These are phyloP conservation scores for Stenichneumon culpator DNA, from an alignment of 2,888 invertebrate species.

Conservation along the genomic window DNA sequence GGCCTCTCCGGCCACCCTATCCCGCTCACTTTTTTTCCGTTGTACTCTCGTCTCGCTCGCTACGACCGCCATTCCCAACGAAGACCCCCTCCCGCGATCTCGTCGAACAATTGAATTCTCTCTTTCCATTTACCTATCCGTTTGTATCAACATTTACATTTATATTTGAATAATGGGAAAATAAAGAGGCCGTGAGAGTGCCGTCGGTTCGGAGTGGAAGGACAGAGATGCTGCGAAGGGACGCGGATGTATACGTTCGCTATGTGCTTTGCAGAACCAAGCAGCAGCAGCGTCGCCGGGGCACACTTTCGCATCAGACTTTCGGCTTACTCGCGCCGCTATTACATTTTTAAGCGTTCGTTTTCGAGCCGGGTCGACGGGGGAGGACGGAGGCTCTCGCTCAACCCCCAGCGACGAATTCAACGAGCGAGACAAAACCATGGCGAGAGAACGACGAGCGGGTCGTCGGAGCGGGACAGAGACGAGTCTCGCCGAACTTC, in stretches of 20 bases:
- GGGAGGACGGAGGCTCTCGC: slow-evolving; percentile 22
- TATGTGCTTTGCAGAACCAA: neutral
- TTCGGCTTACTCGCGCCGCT: slow-evolving; percentile 66
- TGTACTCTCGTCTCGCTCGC: slow-evolving; percentile 47
- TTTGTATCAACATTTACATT: slow-evolving; percentile 86
- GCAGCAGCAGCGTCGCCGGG: slow-evolving; percentile 19
- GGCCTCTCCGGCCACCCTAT: slow-evolving; percentile 51
- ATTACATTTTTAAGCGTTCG: slow-evolving; percentile 82
- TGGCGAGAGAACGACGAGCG: slow-evolving; percentile 38
- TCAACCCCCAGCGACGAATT: slow-evolving; percentile 48
- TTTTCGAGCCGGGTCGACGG: slow-evolving; percentile 78
- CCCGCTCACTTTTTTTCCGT: slow-evolving; percentile 41
- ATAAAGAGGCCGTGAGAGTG: slow-evolving; percentile 79
- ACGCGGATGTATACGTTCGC: slow-evolving; percentile 14
- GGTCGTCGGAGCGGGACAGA: slow-evolving; percentile 56
- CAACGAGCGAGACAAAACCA: slow-evolving; percentile 48
- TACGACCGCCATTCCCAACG: slow-evolving; percentile 68
- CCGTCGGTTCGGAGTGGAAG: slow-evolving; percentile 20
- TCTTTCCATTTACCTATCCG: slow-evolving; percentile 85
- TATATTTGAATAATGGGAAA: slow-evolving; percentile 85
- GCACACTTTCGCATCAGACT: slow-evolving; percentile 68
- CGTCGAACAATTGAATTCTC: slow-evolving; percentile 84
- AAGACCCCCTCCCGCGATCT: slow-evolving; percentile 67
- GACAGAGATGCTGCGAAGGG: slow-evolving; percentile 33
- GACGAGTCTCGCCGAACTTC: slow-evolving; percentile 50